Percentiles rank a stretch among this genome's conserved stretches.
Conservation (phyloP, 2,888 invertebrate genomes). For the Busseola fusca region DNA sequence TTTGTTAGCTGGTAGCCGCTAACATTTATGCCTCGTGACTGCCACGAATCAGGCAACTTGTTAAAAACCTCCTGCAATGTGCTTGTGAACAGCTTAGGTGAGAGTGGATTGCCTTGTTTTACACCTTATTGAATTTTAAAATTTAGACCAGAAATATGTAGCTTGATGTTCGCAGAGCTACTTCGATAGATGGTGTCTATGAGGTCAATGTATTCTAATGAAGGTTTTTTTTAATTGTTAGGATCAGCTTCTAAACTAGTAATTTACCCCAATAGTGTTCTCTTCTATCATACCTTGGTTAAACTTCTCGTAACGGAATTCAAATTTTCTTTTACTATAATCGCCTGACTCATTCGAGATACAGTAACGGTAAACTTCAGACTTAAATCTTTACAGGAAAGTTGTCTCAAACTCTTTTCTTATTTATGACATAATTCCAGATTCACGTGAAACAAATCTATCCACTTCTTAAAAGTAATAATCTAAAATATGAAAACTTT, state of each 20-base stretch:
- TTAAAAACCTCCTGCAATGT: no score
- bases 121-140: no score
- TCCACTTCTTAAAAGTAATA: slow-evolving; percentile 21
- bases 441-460: slow-evolving; percentile 39
- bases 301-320: neutral
- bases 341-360: neutral
- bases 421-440: slow-evolving; percentile 9
- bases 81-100: no score
- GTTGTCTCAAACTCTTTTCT: slow-evolving; percentile 15
- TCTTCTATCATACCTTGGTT: neutral
- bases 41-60: no score
- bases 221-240: neutral
- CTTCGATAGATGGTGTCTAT: no score
- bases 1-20: no score
- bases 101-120: no score
- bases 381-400: slow-evolving; percentile 3
- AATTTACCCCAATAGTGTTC: neutral
- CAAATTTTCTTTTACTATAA: neutral
- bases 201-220: no score
- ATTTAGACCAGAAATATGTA: no score
- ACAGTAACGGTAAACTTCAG: neutral
- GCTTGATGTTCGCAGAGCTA: no score
- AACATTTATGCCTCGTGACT: no score
- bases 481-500: slow-evolving; percentile 14
- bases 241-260: neutral